Base-by-base conservation (phyloP, 2,888 invertebrate genomes). In the Troides helena region DNA sequence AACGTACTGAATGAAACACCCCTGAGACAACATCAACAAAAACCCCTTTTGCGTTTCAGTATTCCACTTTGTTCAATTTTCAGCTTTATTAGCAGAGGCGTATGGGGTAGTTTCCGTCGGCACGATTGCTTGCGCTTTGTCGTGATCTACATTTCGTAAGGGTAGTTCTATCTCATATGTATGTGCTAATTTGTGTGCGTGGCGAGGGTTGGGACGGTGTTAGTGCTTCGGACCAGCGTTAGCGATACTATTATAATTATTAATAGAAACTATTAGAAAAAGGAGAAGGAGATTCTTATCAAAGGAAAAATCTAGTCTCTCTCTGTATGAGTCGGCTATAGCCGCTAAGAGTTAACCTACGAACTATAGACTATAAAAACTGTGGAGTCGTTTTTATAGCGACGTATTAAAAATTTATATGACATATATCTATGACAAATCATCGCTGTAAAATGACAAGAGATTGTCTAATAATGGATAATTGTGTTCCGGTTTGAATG, bases 181-280 rank as follows among this genome's bases (percentile, higher is more conserved):
- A 67, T 70, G 70, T 70, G 63, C 62, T 70, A 66, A 70, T 70
- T 70, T 67, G 66, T 67, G 70, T 65, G 62, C 65, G 66, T 58
- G 56, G 57, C 39, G 64, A 64, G 60, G 67, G 64, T 61, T 61
- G 64, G 30, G 60, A 67, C 43, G 17, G 60, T 60, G 60, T 60
- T 70, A 57, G 46, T 43, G 39, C 25, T 64, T 36, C 30, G 23
- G 23, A 50, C 69, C 66, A 70, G 17, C 58, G 21, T n/a, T 56
- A 14, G 69, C 69, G 56, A 65, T 59, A 21, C 59, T 62, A 63
- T 68, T 46, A 36, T 1, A 53, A 36, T 66, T 12, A 39, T 39
- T 39, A 39, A 39, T 39, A 39, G 8, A 7, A 7, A 39, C 7
- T 8, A 39, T 8, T 39, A 39, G 39, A 39, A 30, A 30, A 30